phyloP scores from a whole-genome alignment of 64 coral and sea anemone genomes.

The Anthopleura sola region DNA sequence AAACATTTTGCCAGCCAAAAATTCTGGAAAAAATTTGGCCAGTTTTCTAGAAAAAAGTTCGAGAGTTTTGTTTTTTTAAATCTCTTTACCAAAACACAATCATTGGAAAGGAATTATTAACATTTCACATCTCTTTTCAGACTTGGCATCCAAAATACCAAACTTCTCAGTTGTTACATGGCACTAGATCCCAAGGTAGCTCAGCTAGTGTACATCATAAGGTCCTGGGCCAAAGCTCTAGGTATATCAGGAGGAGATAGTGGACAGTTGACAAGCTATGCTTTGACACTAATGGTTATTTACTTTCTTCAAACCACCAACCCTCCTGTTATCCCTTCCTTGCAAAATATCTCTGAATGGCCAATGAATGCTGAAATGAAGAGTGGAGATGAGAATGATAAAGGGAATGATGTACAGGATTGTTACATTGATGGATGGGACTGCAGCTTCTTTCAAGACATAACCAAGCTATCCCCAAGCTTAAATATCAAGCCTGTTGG shows the following conservation, averaged over 20 bases:
- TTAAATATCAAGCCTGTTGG: conserved; percentile 46
- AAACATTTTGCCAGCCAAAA: no score
- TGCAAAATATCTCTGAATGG: conserved; percentile 43
- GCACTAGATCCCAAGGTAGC: conserved; percentile 60
- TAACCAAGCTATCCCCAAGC: conserved; percentile 35
- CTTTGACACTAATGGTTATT: conserved; percentile 77
- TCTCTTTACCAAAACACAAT: no score
- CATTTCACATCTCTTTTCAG: conserved; percentile 16
- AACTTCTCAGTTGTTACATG: conserved; percentile 63
- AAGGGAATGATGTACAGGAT: not conserved
- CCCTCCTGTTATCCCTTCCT: conserved; percentile 75
- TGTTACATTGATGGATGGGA: conserved; percentile 76
- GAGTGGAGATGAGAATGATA: not conserved
- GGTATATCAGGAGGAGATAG: conserved; percentile 43
- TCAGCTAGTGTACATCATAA: conserved; percentile 65
- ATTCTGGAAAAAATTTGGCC: no score
- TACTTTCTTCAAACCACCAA: conserved; percentile 70
- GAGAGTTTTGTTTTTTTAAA: no score
- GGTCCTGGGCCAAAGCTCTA: conserved; percentile 82
- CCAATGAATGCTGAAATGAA: not conserved
- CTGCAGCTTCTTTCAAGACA: conserved; percentile 70
- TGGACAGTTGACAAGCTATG: conserved; percentile 80
- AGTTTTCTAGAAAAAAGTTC: no score
- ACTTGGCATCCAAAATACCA: conserved; percentile 74
- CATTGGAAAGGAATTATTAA: no score